Percentiles rank a stretch among this genome's conserved stretches.
These are phyloP conservation scores for Mystacornis crossleyi DNA, from an alignment of 2,113 vertebrate genomes.

Conservation along the genomic window DNA sequence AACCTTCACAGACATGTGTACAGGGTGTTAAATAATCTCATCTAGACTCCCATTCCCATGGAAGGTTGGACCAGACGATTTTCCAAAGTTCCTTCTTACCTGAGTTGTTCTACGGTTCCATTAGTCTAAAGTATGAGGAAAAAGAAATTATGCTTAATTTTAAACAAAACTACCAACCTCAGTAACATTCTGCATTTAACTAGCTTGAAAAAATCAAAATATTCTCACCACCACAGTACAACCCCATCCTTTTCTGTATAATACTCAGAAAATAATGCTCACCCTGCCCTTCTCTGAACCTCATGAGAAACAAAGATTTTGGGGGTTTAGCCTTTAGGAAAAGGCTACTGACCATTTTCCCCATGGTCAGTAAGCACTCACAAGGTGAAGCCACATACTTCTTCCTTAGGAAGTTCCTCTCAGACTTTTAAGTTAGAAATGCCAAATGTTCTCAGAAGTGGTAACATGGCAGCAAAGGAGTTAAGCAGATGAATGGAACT, in stretches of 20 bases:
- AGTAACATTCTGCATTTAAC: neutral
- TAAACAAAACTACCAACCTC: neutral
- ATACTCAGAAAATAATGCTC: neutral
- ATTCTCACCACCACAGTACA: neutral
- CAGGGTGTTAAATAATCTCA: neutral
- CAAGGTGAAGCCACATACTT: neutral
- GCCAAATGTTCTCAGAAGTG: neutral
- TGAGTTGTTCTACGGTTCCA: neutral
- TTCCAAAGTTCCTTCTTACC: neutral
- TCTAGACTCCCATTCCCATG: neutral
- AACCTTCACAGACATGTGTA: neutral
- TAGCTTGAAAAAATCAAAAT: neutral
- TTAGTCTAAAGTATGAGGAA: neutral
- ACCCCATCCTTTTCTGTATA: neutral
- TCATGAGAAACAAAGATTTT: neutral
- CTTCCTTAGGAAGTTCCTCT: neutral
- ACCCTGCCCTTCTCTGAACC: neutral
- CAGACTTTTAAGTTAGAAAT: neutral
- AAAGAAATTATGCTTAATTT: neutral
- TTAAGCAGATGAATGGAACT: neutral
- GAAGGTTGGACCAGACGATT: neutral
- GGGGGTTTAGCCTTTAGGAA: neutral
- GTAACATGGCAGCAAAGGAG: neutral
- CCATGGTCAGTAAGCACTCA: neutral
- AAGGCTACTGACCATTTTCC: neutral